Base-by-base conservation (phyloP, 2,888 invertebrate species). In the Agonopterix heracliana region DNA sequence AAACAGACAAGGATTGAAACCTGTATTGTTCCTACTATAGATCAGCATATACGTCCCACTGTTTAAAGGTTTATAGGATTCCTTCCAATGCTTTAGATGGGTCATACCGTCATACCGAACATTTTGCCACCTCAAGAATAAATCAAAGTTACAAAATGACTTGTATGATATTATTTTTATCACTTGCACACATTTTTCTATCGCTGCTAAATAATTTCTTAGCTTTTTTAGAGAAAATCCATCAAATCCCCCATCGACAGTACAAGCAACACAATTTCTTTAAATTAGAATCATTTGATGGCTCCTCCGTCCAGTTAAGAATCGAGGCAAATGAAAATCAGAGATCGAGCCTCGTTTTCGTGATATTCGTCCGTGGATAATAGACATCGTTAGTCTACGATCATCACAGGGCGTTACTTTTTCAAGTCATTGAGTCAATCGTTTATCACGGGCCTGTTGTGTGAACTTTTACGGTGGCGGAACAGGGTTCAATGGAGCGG, bases 391-490 rank as follows among this genome's bases (percentile, higher is more conserved):
- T 87, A 87, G 79, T 74, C 68, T 62, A 65, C 74, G 68, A 65
- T 75, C 78, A 74, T 77, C 71, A 74, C 70, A 68, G 83, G 78
- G 85, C 78, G 81, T 79, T 76, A 79, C 81, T 85, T 88, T 86
- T 85, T 86, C 87, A 82, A 87, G 87, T 88, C 87, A 88, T 86
- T 75, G 80, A 80, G 83, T 84, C 83, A 85, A 85, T 87, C 88
- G 86, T 87, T 88, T 86, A 88, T 88, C 87, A 88, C 83, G 68
- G 74, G 75, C 70, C 77, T 82, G 86, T 86, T 86, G 84, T 86
- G 84, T 84, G 81, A 85, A 84, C 78, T 85, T 82, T 79, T 77
- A 71, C 74, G 60, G 69, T 57, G 60, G 60, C 49, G 66, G 61
- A 61, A 56, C 60, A 47, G 46, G 54, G 60, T 66, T 61, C 51